Base-by-base conservation (phyloP, 2,888 invertebrate species). In the Torymus tubicola region DNA sequence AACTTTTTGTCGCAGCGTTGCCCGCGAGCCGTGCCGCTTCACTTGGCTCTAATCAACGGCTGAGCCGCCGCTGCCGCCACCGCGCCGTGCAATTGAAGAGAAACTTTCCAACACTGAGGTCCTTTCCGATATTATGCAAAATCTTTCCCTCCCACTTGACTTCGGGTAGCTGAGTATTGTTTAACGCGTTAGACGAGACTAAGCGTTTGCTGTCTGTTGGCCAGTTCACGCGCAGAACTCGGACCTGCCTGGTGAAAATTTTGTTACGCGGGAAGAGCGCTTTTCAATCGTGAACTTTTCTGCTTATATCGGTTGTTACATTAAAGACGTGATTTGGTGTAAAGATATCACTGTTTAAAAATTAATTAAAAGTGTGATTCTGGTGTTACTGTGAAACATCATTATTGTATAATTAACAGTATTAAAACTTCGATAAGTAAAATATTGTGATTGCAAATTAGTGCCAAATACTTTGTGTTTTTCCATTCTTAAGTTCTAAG, bases 61-160 rank as follows among this genome's bases (percentile, higher is more conserved):
- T 84, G 81, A 85, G 77, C 84, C 31, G 4, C 31, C 31, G 31
- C 31, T 4, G 31, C 31, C 31, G 31, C 31, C 31, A 31, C 31
- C 31, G 31, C 31, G 31, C 85, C 84, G 84, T 88, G 86, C 87
- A 88, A 89, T 87, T 87, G 84, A 86, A 84, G 89, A 86, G 89
- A 89, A 89, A 89, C 88, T 89, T 86, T 84, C 53, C 31, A 31
- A 8, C 31, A 12, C 70, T 61, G 72, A 79, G 76, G 83, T 85
- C 86, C 87, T 90, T 90, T 90, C 87, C 86, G 86, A 86, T 85
- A 87, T 89, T 89, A 89, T 89, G 89, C 88, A 89, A 89, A 87
- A 87, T 87, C 84, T 85, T 86, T 86, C 86, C 86, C 82, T 86
- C 85, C 78, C 81, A 73, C 79, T 67, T 55, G 52, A 8, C 58